phyloP scores from a whole-genome alignment of 2,797 vertebrate genomes.

The Syncerus caffer region DNA sequence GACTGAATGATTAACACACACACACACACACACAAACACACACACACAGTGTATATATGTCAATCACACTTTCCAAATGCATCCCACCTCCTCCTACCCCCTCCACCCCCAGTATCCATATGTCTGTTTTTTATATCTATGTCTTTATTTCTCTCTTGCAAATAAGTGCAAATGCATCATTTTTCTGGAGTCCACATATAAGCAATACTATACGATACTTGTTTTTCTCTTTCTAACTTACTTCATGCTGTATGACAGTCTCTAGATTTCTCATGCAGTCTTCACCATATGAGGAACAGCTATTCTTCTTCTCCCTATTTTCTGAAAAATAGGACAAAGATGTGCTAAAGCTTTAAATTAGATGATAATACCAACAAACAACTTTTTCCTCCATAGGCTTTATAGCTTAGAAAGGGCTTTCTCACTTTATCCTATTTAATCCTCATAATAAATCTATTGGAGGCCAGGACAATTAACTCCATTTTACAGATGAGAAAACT shows the following conservation, averaged over 20 bases:
- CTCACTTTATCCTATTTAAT: not conserved
- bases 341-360: not conserved
- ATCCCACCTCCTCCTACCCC: not conserved
- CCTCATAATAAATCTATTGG: not conserved
- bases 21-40: not conserved
- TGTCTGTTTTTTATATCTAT: not conserved
- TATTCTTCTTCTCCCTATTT: not conserved
- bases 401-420: not conserved
- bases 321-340: constrained; percentile 3
- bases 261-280: not conserved
- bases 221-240: not conserved
- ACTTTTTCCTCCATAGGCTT: not conserved
- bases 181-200: not conserved
- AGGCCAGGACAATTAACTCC: not conserved
- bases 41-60: not conserved
- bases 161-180: not conserved
- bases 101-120: not conserved
- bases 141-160: not conserved
- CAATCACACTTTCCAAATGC: not conserved
- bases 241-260: not conserved
- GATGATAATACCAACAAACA: not conserved
- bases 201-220: not conserved
- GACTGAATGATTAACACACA: not conserved
- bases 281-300: not conserved
- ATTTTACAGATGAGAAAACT: not conserved